A percentile compares a stretch with the other conserved stretches of the same genome.
Conservation (phyloP, 2,797 vertebrate genomes). For the Parotocinclus haroldoi region DNA sequence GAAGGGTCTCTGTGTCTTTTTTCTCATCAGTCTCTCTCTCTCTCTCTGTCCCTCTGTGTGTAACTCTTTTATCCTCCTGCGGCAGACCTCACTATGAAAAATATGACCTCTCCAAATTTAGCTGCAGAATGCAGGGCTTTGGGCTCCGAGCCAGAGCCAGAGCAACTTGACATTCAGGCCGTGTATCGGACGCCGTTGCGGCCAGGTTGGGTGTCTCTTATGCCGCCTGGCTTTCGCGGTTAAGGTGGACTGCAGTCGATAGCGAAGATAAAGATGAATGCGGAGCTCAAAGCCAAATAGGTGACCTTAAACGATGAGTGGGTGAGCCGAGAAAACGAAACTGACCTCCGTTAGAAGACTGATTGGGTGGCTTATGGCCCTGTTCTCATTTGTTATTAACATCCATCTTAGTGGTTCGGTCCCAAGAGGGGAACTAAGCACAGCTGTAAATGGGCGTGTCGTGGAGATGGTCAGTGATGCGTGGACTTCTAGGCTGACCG, state of each 20-base stretch:
- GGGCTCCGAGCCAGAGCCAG: conserved; percentile 35
- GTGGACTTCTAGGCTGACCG: too few species aligned
- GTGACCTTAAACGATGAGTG: conserved; percentile 15
- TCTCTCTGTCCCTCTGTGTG: conserved; percentile 13
- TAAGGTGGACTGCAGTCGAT: conserved; percentile 33
- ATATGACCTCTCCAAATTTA: conserved; percentile 30
- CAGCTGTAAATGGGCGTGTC: too few species aligned
- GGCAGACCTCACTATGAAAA: conserved; percentile 24
- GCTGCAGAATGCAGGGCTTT: conserved; percentile 28
- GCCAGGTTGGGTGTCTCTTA: conserved; percentile 36
- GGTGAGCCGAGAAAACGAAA: background rate
- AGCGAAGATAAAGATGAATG: conserved; percentile 22
- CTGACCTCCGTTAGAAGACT: conserved; percentile 1
- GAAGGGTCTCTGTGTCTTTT: background rate
- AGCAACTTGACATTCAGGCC: conserved; percentile 44
- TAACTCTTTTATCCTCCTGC: conserved; percentile 15
- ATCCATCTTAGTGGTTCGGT: too few species aligned
- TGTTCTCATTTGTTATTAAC: too few species aligned
- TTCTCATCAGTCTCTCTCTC: background rate
- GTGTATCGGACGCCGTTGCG: conserved; percentile 41
- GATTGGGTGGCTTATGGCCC: background rate
- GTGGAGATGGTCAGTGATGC: too few species aligned
- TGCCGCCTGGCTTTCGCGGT: conserved; percentile 31
- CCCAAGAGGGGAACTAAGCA: too few species aligned
- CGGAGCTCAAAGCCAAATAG: conserved; percentile 1